phyloP scores from a whole-genome alignment of 2,797 vertebrate species.

The Cyclopterus lumpus region DNA sequence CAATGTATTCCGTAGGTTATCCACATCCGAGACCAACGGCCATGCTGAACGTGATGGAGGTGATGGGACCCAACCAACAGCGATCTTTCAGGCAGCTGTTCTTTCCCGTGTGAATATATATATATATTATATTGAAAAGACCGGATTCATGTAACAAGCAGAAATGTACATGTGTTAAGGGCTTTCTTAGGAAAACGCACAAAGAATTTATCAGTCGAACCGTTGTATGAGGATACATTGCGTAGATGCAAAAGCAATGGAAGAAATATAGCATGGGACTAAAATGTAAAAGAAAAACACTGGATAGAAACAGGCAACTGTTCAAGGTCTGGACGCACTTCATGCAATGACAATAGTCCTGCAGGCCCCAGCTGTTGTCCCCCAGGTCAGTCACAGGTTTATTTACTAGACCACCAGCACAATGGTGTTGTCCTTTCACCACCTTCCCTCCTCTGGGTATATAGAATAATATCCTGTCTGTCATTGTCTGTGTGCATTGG shows the following conservation, averaged over 20 bases:
- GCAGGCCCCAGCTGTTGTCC: conserved; percentile 28
- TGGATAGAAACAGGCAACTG: not conserved
- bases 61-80: not conserved
- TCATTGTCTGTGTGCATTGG: conserved; percentile 33
- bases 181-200: not conserved
- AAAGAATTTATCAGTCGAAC: not conserved
- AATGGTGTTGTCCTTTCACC: conserved; percentile 29
- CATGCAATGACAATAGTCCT: conserved; percentile 12
- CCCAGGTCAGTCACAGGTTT: conserved; percentile 40
- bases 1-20: not conserved
- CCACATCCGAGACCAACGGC: not conserved
- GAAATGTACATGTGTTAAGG: not conserved
- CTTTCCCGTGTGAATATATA: no score
- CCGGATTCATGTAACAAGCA: not conserved
- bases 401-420: conserved; percentile 45
- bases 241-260: not conserved
- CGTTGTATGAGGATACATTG: no score
- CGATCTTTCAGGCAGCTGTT: no score
- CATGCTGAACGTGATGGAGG: not conserved
- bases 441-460: conserved; percentile 26
- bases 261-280: not conserved
- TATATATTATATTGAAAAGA: not conserved
- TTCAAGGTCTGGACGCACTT: not conserved
- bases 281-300: not conserved
- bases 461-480: conserved; percentile 49